Conservation (phyloP, 2,888 invertebrate genomes). For the Phortica magna region DNA sequence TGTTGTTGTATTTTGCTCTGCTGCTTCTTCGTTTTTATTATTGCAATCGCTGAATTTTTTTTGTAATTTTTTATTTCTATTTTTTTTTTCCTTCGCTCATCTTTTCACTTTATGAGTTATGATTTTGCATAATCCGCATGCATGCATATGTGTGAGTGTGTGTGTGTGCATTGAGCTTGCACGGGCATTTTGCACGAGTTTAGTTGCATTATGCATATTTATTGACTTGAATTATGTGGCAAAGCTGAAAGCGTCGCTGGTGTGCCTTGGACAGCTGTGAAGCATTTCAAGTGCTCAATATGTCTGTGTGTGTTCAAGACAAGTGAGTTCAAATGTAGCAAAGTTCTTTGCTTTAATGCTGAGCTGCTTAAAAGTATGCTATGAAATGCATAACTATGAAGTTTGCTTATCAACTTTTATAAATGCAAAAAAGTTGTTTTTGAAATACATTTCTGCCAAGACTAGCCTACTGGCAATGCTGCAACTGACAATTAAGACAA, state of each 20-base stretch:
- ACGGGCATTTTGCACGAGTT: background rate
- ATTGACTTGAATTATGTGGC: slow-evolving; percentile 9
- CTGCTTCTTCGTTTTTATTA: background rate
- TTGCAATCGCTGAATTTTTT: background rate
- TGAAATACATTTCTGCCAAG: too few relatives aligned
- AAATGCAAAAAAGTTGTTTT: too few relatives aligned
- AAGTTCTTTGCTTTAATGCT: too few relatives aligned
- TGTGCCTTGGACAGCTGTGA: background rate
- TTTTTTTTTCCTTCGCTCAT: background rate
- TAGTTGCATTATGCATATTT: slow-evolving; percentile 10
- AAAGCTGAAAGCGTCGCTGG: background rate
- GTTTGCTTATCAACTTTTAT: too few relatives aligned
- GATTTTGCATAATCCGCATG: slow-evolving; percentile 14
- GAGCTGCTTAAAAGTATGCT: too few relatives aligned
- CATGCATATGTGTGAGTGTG: background rate
- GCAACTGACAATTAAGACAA: too few relatives aligned
- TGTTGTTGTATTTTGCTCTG: background rate
- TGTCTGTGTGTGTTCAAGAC: background rate
- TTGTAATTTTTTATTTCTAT: background rate
- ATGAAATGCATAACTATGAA: too few relatives aligned
- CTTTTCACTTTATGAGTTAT: slow-evolving; percentile 1
- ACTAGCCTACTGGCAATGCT: too few relatives aligned
- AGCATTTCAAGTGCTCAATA: background rate
- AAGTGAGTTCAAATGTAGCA: too few relatives aligned
- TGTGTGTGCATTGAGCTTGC: background rate